Base-by-base conservation (phyloP, 2,888 invertebrate species). In the Dromius quadrimaculatus region DNA sequence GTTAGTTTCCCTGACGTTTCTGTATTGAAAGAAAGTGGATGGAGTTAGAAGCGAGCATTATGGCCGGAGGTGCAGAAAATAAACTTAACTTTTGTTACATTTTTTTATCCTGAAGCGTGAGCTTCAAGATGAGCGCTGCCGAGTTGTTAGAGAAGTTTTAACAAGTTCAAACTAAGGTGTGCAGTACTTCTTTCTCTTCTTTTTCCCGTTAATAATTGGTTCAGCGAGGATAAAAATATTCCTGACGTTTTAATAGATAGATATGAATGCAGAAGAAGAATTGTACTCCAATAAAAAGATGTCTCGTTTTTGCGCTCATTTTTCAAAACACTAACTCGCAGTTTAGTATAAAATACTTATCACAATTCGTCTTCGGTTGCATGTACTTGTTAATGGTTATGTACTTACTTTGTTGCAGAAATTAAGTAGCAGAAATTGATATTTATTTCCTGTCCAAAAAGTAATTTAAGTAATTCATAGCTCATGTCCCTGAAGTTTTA, bases 381-480 rank as follows among this genome's bases (percentile, higher is more conserved):
- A 36, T 59, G 59, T 36, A 63, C 8, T 11, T 43, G 63, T 15
- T 22, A 41, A 63, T 23, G 28, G 23, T n/a, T 43, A 63, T 63
- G 43, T 63, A 43, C 11, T 64, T 32, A 64, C 43, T 64, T 64
- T 34, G 47, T 64, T 47, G 47, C 34, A 28, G 54, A 66, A 66
- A 66, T 66, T 66, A 66, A 57, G 20, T 66, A 54, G 41, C 38
- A 15, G 32, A 66, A 66, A 66, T 66, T 54, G 57, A 66, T 66
- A 66, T 66, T 66, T 66, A 66, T 66, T 66, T 28, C 15, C 57
- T 41, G 66, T 66, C 66, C 50, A 66, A 66, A 66, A 38, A 57
- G 66, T 66, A 66, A 66, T 66, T 57, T 66, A 66, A 66, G 66
- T 66, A 66, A 66, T 57, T 54, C 66, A 66, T 66, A 57, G 66